These are phyloP conservation scores for Diplodus puntazzo DNA, from an alignment of 2,797 vertebrate genomes.

Conservation along the genomic window DNA sequence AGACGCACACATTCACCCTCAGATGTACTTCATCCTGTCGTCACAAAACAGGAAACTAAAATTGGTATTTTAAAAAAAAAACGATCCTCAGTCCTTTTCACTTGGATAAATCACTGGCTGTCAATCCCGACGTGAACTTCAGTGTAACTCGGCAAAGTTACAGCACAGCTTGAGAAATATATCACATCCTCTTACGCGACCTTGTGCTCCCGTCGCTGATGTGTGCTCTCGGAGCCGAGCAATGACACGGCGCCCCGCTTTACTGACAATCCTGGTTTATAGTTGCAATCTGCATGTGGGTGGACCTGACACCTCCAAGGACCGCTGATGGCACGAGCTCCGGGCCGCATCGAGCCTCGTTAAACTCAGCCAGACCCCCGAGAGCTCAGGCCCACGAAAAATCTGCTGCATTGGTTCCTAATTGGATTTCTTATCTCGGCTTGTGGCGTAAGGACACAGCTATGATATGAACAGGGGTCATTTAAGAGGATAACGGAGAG, in stretches of 20 bases:
- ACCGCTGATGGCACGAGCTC: slow-evolving; percentile 29
- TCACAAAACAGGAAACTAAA: slow-evolving; percentile 50
- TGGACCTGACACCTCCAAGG: slow-evolving; percentile 65
- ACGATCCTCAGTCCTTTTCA: slow-evolving; percentile 13
- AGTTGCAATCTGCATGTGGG: slow-evolving; percentile 60
- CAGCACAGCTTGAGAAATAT: slow-evolving; percentile 28
- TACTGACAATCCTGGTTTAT: slow-evolving; percentile 32
- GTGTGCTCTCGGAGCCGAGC: background rate
- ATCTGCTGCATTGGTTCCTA: slow-evolving; percentile 57
- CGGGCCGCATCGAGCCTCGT: slow-evolving; percentile 34
- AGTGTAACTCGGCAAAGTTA: slow-evolving; percentile 9
- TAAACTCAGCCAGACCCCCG: slow-evolving; percentile 39
- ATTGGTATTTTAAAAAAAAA: slow-evolving; percentile 34
- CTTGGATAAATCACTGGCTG: slow-evolving; percentile 41
- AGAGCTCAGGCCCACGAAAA: slow-evolving; percentile 53
- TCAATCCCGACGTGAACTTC: slow-evolving; percentile 16
- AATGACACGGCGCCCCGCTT: slow-evolving; percentile 15
- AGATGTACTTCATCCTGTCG: slow-evolving; percentile 44
- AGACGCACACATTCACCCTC: slow-evolving; percentile 7
- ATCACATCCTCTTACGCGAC: slow-evolving; percentile 8
- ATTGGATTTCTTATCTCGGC: slow-evolving; percentile 69
- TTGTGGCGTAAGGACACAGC: slow-evolving; percentile 41
- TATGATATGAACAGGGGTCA: slow-evolving; percentile 43
- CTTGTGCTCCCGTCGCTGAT: slow-evolving; percentile 31
- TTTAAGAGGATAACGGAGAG: slow-evolving; percentile 67